Conservation (phyloP, 2,113 vertebrate species). For the Aix galericulata region DNA sequence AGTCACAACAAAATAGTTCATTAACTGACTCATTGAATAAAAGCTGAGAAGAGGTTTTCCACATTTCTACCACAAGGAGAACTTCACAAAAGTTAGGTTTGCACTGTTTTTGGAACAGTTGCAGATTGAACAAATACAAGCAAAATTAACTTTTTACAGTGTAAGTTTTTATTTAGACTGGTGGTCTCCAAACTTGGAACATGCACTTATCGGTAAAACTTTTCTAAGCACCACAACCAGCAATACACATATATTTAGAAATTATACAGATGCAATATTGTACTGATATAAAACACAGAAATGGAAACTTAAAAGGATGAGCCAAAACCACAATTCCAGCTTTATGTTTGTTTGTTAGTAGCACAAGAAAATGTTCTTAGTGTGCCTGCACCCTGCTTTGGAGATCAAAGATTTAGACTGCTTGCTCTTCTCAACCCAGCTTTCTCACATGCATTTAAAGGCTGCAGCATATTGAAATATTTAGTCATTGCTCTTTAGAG, state of each 20-base stretch:
- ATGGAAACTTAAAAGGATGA: neutral
- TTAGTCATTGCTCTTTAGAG: neutral
- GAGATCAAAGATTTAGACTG: too few species aligned
- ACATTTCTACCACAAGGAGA: neutral
- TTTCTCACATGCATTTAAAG: neutral
- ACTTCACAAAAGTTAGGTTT: neutral
- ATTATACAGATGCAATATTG: accelerated
- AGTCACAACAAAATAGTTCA: neutral
- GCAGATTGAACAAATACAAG: neutral
- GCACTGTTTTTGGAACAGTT: neutral
- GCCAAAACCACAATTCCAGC: neutral
- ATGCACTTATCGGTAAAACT: neutral
- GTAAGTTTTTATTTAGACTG: neutral
- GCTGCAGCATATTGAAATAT: neutral
- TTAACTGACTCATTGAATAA: neutral
- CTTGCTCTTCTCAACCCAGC: neutral
- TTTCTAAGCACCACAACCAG: neutral
- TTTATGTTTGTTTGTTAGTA: neutral
- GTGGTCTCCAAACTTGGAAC: neutral
- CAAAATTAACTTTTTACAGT: neutral
- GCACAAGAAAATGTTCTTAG: neutral
- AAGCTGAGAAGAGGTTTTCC: neutral
- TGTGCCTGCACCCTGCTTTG: neutral
- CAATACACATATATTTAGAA: neutral
- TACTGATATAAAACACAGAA: neutral